These are phyloP conservation scores for Plagodis pulveraria DNA, from an alignment of 2,888 invertebrate species.

Conservation along the genomic window DNA sequence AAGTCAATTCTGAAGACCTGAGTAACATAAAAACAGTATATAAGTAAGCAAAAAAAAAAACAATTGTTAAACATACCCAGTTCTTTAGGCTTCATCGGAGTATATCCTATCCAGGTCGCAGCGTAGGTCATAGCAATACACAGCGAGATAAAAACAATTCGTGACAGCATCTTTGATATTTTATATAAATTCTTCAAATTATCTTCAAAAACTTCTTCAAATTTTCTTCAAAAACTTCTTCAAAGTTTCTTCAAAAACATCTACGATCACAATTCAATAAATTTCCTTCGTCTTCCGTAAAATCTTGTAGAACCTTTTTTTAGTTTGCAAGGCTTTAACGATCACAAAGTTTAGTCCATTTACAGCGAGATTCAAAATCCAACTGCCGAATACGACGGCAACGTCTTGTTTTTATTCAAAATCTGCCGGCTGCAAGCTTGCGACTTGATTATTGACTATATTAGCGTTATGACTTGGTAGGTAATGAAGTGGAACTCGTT, in stretches of 20 bases:
- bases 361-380: slow-evolving; percentile 40
- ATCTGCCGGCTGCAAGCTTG: slow-evolving; percentile 48
- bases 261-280: no score
- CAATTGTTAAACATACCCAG: slow-evolving; percentile 56
- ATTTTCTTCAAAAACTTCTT: slow-evolving; percentile 2
- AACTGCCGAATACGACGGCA: slow-evolving; percentile 55
- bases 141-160: slow-evolving; percentile 56
- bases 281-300: no score
- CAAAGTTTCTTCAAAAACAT: background rate
- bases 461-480: no score
- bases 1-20: no score
- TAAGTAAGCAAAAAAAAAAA: background rate
- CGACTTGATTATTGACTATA: slow-evolving; percentile 37
- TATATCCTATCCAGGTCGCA: slow-evolving; percentile 55
- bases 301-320: no score
- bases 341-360: slow-evolving; percentile 12
- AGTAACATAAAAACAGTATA: no score
- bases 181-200: slow-evolving; percentile 9
- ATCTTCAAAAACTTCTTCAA: slow-evolving; percentile 19
- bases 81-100: slow-evolving; percentile 58
- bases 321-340: background rate
- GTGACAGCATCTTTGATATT: slow-evolving; percentile 60
- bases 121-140: slow-evolving; percentile 57
- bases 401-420: slow-evolving; percentile 67
- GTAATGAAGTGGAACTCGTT: no score